These are phyloP conservation scores for Scophthalmus maximus DNA, from an alignment of 2,113 vertebrate species.

Conservation along the genomic window DNA sequence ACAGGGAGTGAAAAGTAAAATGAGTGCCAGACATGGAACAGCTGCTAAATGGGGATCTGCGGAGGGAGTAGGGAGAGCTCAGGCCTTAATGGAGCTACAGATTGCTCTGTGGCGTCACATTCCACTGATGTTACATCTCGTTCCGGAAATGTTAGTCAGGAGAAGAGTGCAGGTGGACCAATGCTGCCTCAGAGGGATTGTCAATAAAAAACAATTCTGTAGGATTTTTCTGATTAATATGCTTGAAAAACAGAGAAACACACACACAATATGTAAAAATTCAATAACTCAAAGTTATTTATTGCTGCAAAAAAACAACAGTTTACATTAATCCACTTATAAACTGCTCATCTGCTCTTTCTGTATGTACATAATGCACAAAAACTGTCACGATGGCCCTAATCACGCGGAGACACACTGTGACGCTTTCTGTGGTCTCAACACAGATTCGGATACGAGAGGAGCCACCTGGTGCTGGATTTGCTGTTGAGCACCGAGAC, in stretches of 20 bases:
- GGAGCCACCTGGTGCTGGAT: slow-evolving; percentile 65
- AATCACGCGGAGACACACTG: slow-evolving; percentile 42
- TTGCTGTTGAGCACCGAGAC: slow-evolving; percentile 41
- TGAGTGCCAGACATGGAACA: slow-evolving; percentile 54
- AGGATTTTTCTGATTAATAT: slow-evolving; percentile 25
- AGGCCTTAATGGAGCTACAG: slow-evolving; percentile 35
- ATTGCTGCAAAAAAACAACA: slow-evolving; percentile 1
- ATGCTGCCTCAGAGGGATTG: slow-evolving; percentile 9
- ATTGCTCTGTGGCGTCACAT: slow-evolving; percentile 38
- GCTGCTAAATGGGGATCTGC: slow-evolving; percentile 63
- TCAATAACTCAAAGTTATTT: slow-evolving; percentile 17
- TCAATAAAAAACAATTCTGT: slow-evolving; percentile 17
- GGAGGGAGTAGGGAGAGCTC: slow-evolving; percentile 9
- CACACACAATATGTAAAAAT: slow-evolving; percentile 7
- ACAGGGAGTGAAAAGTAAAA: slow-evolving; percentile 36
- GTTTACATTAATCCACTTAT: slow-evolving; percentile 12
- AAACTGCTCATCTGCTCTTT: slow-evolving; percentile 3
- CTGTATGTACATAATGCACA: slow-evolving; percentile 13
- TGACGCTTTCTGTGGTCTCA: slow-evolving; percentile 33
- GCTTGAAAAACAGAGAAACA: neutral
- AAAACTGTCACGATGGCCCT: slow-evolving; percentile 15
- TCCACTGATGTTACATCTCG: slow-evolving; percentile 31
- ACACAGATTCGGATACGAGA: slow-evolving; percentile 50
- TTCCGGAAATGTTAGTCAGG: slow-evolving; percentile 35
- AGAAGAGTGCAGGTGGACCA: neutral